Conservation (phyloP, 2,797 vertebrate genomes). For the Periophthalmus magnuspinnatus region DNA sequence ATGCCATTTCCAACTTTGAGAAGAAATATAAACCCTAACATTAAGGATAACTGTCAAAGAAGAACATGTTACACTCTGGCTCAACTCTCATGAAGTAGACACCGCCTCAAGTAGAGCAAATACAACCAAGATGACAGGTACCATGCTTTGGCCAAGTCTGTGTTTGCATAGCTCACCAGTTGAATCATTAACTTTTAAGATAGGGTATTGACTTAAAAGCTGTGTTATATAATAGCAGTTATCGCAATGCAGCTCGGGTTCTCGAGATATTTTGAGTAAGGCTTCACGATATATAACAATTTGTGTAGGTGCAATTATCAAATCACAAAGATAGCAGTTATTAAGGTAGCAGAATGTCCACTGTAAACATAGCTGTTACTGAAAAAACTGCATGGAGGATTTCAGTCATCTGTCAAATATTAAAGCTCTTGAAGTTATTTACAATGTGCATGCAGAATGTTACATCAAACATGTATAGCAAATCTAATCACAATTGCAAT, state of each 20-base stretch:
- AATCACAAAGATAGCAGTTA: too few species aligned
- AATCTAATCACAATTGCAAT: too few species aligned
- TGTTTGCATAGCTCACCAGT: conserved; percentile 49
- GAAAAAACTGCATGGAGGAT: too few species aligned
- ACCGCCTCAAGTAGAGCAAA: conserved; percentile 41
- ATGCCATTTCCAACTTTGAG: conserved; percentile 25
- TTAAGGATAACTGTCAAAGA: conserved; percentile 42
- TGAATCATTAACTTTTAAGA: conserved; percentile 74
- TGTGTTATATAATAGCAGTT: conserved; percentile 7
- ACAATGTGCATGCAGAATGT: too few species aligned
- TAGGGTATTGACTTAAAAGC: conserved; percentile 53
- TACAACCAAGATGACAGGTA: conserved; percentile 44
- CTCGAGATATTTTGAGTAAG: conserved; percentile 12
- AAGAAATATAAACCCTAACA: conserved; percentile 31
- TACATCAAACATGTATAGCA: too few species aligned
- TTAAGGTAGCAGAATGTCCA: too few species aligned
- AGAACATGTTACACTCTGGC: conserved; percentile 36
- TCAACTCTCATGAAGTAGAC: conserved; percentile 29
- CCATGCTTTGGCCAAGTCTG: conserved; percentile 49
- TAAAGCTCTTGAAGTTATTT: too few species aligned
- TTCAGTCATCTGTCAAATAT: too few species aligned
- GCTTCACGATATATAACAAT: too few species aligned
- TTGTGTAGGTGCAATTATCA: too few species aligned
- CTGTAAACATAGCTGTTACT: too few species aligned
- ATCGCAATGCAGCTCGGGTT: conserved; percentile 13